Evolutionary conservation across 2,113 vertebrate species (phyloP), one percentile per base, ranked within the genome.

Genomic region (Notothenia coriiceps): DNA sequence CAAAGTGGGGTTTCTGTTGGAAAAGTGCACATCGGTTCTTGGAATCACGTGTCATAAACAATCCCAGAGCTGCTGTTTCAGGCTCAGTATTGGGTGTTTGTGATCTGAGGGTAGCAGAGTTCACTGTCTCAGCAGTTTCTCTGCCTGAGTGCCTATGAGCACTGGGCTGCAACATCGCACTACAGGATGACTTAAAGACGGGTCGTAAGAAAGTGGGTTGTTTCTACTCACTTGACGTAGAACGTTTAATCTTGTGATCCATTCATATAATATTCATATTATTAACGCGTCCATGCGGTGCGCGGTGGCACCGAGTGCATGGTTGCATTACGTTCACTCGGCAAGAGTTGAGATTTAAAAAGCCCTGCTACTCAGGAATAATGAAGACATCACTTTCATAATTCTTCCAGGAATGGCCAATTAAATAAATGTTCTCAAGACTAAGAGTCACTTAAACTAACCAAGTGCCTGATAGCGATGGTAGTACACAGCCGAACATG

Each of bases 71-170:
- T n/a, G 22, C 9, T 25, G 50, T 25, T 79, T 66, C 29, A 64
- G 15, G 44, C 20, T 73, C 70, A 46, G 44, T n/a, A 12, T 52
- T 65, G 20, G 11, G 66, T 20, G 46, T 73, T 52, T 43, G 11
- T 40, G 35, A 29, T 29, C 29, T 29, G 29, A 29, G 29, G 18
- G 47, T 68, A 51, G 13, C 20, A 77, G 43, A 63, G 59, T 40
- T 40, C 35, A 40, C 35, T 40, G 35, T 40, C 35, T 40, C 35
- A 40, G 25, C n/a, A 11, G 25, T 22, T 63, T 66, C 11, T 43
- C 65, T 83, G 84, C 82, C 70, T 79, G 71, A 74, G 54, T 47
- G 17, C 22, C 61, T 40, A 54, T 49, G 51, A 63, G 75, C 82
- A 82, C 43, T 49, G 82, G 69, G 63, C 46, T 79, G 61, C 60